These are phyloP conservation scores for Epizoanthus stellaris DNA, from an alignment of 92 coral and sea anemone species.

Conservation along the genomic window DNA sequence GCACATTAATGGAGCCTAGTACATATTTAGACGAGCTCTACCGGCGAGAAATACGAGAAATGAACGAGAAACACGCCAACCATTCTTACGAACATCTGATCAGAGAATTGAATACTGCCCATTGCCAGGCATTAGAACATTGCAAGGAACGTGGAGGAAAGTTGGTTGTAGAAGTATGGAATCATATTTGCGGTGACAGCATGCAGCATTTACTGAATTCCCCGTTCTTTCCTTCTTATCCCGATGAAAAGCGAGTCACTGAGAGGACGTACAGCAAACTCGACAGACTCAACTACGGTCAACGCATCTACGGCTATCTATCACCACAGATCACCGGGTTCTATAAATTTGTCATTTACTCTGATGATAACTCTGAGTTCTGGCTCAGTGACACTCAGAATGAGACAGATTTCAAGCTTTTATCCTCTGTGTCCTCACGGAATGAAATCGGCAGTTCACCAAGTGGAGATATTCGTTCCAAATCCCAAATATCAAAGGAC, in stretches of 20 bases:
- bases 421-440: conserved; percentile 50
- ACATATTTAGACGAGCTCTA: not conserved
- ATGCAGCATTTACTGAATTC: conserved; percentile 55
- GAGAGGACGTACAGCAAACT: conserved; percentile 31
- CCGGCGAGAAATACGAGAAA: not conserved
- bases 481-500: conserved; percentile 61
- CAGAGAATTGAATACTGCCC: not conserved
- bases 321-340: conserved; percentile 73
- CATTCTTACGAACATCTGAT: not conserved
- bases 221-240: conserved; percentile 67
- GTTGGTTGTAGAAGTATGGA: conserved; percentile 68
- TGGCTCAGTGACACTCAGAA: conserved; percentile 64
- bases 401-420: conserved; percentile 38
- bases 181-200: conserved; percentile 54
- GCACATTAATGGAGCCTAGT: not conserved
- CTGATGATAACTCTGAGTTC: conserved; percentile 78
- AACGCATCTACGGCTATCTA: conserved; percentile 67
- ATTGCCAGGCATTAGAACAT: not conserved
- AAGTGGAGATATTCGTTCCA: conserved; percentile 41
- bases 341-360: conserved; percentile 71
- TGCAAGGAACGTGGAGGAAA: conserved; percentile 27
- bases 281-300: conserved; percentile 53
- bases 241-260: conserved; percentile 39
- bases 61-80: not conserved
- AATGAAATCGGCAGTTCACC: conserved; percentile 58